Conservation (phyloP, 2,113 vertebrate genomes). For the Pseudorhombus dupliciocellatus region DNA sequence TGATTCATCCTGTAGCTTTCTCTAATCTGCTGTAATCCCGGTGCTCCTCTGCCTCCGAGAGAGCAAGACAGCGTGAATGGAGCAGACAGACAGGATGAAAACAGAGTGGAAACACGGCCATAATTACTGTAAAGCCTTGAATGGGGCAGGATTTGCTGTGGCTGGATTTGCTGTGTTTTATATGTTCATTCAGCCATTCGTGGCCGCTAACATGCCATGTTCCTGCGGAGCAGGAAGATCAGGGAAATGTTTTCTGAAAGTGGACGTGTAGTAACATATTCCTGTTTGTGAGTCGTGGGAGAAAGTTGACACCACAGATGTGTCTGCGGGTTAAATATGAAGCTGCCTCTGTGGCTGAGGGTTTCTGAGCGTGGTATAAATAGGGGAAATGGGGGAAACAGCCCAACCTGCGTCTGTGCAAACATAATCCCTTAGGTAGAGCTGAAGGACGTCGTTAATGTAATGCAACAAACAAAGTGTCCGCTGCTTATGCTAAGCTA, state of each 20-base stretch:
- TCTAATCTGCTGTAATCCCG: slow-evolving; percentile 78
- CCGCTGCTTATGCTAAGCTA: too few species aligned
- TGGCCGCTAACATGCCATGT: too few species aligned
- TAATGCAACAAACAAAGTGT: too few species aligned
- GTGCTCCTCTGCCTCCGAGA: slow-evolving; percentile 19
- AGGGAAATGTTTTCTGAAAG: neutral
- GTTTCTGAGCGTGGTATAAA: neutral
- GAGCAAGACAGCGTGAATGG: slow-evolving; percentile 28
- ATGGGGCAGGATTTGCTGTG: neutral
- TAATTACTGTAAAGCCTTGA: slow-evolving; percentile 32
- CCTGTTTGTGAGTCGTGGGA: neutral
- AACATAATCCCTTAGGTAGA: neutral
- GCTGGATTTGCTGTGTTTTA: neutral
- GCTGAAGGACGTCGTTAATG: too few species aligned
- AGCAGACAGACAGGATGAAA: slow-evolving; percentile 27
- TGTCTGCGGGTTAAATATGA: neutral
- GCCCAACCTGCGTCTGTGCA: neutral
- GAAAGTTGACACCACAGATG: neutral
- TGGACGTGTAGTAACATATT: neutral
- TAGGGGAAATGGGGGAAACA: neutral
- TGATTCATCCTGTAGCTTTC: slow-evolving; percentile 62
- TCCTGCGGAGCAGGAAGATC: too few species aligned
- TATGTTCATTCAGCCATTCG: neutral
- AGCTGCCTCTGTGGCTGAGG: neutral
- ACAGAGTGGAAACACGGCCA: slow-evolving; percentile 1